Base-by-base conservation (phyloP, 2,113 vertebrate species). In the Collichthys lucidus region DNA sequence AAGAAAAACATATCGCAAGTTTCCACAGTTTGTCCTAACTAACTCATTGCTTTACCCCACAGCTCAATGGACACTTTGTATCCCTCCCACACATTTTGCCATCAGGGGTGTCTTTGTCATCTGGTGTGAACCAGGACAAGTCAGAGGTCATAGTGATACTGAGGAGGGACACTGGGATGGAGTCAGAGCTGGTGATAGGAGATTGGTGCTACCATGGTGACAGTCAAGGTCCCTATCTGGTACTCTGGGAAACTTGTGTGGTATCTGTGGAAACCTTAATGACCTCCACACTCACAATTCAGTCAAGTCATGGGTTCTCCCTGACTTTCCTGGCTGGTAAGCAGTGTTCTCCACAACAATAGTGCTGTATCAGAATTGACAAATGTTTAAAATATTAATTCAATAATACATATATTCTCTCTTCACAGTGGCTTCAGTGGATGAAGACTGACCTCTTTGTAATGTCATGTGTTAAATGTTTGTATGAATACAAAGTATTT, bases 201-300 rank as follows among this genome's bases (percentile, higher is more conserved):
- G 62, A 69, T 77, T 67, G 73, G 82, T 16, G 47, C 71, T 61
- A 62, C 75, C 40, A 64, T 22, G 47, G 53, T 88, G 35, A 84
- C 29, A 16, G 42, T 91, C 26, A 55, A 49, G 35, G 80, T 85
- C 12, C 26, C 59, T 3, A 5, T 35, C 0, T 80, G 61, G 56
- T 77, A 84, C 47, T 59, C 60, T 0, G 72, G 55, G 4, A 77
- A 85, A 63, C n/a, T 11, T 92, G 17, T 92, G 89, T 61, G 89
- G 86, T 24, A 47, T 89, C 12, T 93, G 85, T 63, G 88, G 86
- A 74, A 89, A 92, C 73, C 78, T 74, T 40, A 85, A 89, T 31
- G 83, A 85, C 11, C 19, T 71, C 11, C 14, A 22, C 10, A 57
- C 26, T 0, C 80, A 87, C 40, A 62, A 4, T 52, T 73, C 59